Percentiles rank a stretch among this genome's conserved stretches.
phyloP scores from a whole-genome alignment of 2,113 vertebrate species.

The Barbus barbus region DNA sequence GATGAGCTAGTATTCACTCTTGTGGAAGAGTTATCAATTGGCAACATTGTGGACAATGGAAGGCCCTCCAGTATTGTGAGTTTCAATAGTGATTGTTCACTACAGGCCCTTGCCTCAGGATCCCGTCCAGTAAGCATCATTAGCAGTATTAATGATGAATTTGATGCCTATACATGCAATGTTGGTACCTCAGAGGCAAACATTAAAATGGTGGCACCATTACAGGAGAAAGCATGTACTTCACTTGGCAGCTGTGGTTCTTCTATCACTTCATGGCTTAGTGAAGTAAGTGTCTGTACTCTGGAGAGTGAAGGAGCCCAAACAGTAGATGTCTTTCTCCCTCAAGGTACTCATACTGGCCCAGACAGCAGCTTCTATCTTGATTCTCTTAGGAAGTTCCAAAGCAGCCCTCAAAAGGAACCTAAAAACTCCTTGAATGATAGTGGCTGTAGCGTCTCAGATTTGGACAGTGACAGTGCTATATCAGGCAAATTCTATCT shows the following conservation, averaged over 20 bases:
- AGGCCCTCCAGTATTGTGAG: conserved; percentile 84
- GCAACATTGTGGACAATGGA: conserved; percentile 77
- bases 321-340: conserved; percentile 58
- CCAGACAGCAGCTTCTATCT: conserved; percentile 71
- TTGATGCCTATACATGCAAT: conserved; percentile 83
- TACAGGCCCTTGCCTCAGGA: conserved; percentile 81
- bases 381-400: conserved; percentile 73
- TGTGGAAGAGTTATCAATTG: conserved; percentile 87
- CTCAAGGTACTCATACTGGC: conserved; percentile 63
- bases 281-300: conserved; percentile 74
- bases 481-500: conserved; percentile 80
- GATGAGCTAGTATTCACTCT: conserved; percentile 93
- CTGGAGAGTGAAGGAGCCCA: conserved; percentile 66
- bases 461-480: conserved; percentile 77
- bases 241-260: conserved; percentile 76
- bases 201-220: conserved; percentile 75
- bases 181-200: conserved; percentile 69
- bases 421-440: conserved; percentile 81
- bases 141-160: conserved; percentile 93
- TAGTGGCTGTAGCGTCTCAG: conserved; percentile 81
- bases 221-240: conserved; percentile 71
- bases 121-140: conserved; percentile 91
- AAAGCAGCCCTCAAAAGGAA: conserved; percentile 68
- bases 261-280: conserved; percentile 78
- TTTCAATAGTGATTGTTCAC: conserved; percentile 81